Evolutionary conservation across 1,140 invertebrate genomes (phyloP).

Genomic region (Hyphantria cunea): DNA sequence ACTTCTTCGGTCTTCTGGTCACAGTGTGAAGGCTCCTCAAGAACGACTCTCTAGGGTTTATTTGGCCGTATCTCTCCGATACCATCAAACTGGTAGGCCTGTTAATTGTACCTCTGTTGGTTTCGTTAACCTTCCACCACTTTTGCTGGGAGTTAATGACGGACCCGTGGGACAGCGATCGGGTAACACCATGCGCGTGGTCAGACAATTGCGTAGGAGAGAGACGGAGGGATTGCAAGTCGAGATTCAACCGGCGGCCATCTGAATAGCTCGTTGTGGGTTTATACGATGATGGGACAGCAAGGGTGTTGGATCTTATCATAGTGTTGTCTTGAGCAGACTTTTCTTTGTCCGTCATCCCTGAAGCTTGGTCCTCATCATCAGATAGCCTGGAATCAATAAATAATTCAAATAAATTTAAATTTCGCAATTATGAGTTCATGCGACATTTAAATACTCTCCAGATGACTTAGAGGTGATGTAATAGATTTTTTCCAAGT

Average conservation of each 20-base stretch:
- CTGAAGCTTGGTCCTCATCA: constrained; percentile 76
- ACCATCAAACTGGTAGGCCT: constrained; percentile 73
- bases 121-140: constrained; percentile 71
- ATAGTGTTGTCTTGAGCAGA: constrained; percentile 75
- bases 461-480: no score
- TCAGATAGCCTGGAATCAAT: constrained; percentile 64
- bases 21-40: constrained; percentile 74
- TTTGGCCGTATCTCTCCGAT: constrained; percentile 67
- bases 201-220: constrained; percentile 68
- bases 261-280: constrained; percentile 64
- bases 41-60: constrained; percentile 67
- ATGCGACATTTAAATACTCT: no score
- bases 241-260: constrained; percentile 63
- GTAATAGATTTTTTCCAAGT: no score
- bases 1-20: constrained; percentile 66
- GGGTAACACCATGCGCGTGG: constrained; percentile 72
- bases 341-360: constrained; percentile 78
- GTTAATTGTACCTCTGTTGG: constrained; percentile 59
- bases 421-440: no score
- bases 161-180: constrained; percentile 76
- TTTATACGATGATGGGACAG: constrained; percentile 76
- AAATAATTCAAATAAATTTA: not conserved
- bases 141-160: constrained; percentile 71
- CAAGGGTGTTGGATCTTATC: constrained; percentile 84
- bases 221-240: constrained; percentile 66